phyloP scores from a whole-genome alignment of 2,888 invertebrate species.

The Bugula neritina region DNA sequence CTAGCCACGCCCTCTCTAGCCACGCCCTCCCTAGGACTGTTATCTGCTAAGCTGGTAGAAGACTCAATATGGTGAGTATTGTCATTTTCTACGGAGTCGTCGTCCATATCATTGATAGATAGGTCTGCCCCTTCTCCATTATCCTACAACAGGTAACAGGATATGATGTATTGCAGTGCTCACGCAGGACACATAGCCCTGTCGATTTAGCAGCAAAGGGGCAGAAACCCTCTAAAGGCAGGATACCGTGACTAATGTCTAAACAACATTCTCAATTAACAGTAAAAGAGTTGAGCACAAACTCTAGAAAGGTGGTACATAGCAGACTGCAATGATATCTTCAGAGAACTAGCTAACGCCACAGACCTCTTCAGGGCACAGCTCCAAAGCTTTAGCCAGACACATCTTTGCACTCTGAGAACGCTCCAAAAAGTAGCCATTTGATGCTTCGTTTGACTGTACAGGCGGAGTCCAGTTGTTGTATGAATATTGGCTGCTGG shows the following conservation, averaged over 20 bases:
- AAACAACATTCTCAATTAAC: too few relatives aligned
- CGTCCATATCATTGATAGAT: neutral
- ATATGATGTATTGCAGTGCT: neutral
- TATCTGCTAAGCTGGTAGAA: neutral
- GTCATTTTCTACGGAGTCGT: neutral
- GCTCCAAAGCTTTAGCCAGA: constrained; percentile 69
- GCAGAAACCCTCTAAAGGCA: too few relatives aligned
- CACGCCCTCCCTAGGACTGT: neutral
- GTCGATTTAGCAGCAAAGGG: too few relatives aligned
- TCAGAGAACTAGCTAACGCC: too few relatives aligned
- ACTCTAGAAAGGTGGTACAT: too few relatives aligned
- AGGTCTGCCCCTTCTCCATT: neutral
- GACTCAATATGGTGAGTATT: neutral
- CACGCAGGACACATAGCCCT: too few relatives aligned
- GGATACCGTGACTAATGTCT: too few relatives aligned
- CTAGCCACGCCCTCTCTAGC: neutral
- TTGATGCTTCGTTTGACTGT: constrained; percentile 88
- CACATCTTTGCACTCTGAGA: constrained; percentile 88
- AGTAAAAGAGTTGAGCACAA: too few relatives aligned
- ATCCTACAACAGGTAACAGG: neutral
- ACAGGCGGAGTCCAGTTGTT: constrained; percentile 83
- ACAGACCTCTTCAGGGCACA: constrained; percentile 55
- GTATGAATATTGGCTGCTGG: constrained; percentile 71
- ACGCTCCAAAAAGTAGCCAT: constrained; percentile 80
- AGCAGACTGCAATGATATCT: too few relatives aligned